These are phyloP conservation scores for Branchellion lobata DNA, from an alignment of 2,888 invertebrate species.

Conservation along the genomic window DNA sequence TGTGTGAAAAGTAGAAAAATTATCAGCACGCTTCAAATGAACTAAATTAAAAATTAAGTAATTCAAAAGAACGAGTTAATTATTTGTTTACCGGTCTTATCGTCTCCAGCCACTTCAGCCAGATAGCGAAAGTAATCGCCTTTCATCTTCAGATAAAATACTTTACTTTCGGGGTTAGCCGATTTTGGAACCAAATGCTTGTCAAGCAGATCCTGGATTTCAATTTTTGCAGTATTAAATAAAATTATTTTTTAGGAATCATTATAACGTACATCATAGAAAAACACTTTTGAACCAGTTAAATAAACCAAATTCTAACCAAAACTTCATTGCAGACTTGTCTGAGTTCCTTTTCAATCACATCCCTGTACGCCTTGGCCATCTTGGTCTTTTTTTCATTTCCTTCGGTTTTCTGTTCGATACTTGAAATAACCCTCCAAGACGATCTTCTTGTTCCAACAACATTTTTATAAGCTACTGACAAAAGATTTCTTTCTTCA, in stretches of 20 bases:
- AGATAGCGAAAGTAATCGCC: conserved; percentile 99
- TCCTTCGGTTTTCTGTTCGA: conserved; percentile 93
- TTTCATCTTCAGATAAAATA: conserved; percentile 99
- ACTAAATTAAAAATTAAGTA: no score
- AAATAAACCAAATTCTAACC: no score
- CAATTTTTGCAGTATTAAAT: no score
- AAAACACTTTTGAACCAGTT: no score
- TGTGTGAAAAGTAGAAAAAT: conserved; percentile 33
- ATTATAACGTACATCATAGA: no score
- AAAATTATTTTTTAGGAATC: no score
- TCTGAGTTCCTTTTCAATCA: conserved; percentile 97
- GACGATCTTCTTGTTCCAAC: conserved; percentile 95
- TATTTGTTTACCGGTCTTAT: conserved; percentile 84
- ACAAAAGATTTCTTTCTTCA: conserved; percentile 95
- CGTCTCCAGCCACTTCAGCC: conserved; percentile 86
- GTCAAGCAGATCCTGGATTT: conserved; percentile 87
- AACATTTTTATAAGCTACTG: conserved; percentile 98
- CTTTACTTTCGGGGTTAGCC: conserved; percentile 97
- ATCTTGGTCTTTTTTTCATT: conserved; percentile 82
- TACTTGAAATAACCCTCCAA: conserved; percentile 97
- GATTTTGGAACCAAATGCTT: conserved; percentile 98
- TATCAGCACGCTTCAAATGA: no score
- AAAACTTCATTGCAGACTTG: conserved; percentile 99
- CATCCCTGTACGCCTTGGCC: conserved; percentile 99
- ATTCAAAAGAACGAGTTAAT: neutral